Conservation (phyloP, 2,888 invertebrate species). For the Melieria picta region DNA sequence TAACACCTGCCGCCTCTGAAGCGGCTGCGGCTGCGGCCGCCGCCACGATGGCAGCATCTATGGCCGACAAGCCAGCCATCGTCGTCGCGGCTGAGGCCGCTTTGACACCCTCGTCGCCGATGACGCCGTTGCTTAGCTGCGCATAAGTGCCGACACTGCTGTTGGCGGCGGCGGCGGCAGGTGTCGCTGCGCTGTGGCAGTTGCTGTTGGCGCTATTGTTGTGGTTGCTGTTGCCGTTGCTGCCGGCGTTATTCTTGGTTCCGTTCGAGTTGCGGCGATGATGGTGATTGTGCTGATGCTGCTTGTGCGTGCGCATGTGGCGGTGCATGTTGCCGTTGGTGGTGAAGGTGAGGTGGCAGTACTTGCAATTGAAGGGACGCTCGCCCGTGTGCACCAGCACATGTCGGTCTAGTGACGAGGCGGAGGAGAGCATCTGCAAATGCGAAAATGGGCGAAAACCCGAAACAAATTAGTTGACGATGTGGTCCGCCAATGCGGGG, state of each 20-base stretch:
- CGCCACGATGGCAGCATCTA: conserved; percentile 33
- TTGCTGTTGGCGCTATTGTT: conserved; percentile 42
- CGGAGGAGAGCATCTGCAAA: conserved; percentile 75
- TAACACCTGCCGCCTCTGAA: conserved; percentile 47
- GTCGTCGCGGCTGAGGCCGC: conserved; percentile 35
- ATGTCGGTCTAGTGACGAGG: conserved; percentile 82
- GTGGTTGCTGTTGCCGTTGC: conserved; percentile 37
- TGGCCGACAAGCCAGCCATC: conserved; percentile 29
- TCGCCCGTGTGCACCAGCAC: conserved; percentile 84
- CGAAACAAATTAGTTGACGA: conserved; percentile 12
- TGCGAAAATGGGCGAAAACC: conserved; percentile 5
- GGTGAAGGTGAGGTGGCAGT: conserved; percentile 83
- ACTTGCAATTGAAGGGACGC: conserved; percentile 81
- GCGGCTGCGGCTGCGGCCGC: conserved; percentile 30
- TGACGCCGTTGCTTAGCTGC: conserved; percentile 37
- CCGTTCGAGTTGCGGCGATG: conserved; percentile 56
- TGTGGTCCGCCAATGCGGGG: neutral
- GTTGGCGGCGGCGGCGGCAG: conserved; percentile 11
- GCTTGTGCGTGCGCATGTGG: conserved; percentile 79
- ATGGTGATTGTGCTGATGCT: conserved; percentile 64
- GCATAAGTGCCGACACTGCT: conserved; percentile 10
- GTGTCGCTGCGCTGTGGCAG: conserved; percentile 31
- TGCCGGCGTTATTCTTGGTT: conserved; percentile 45
- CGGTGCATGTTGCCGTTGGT: conserved; percentile 89
- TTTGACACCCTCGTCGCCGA: conserved; percentile 36